A percentile compares a stretch with the other conserved stretches of the same genome.
Conservation (phyloP, 2,797 vertebrate species). For the Melanitta fusca region DNA sequence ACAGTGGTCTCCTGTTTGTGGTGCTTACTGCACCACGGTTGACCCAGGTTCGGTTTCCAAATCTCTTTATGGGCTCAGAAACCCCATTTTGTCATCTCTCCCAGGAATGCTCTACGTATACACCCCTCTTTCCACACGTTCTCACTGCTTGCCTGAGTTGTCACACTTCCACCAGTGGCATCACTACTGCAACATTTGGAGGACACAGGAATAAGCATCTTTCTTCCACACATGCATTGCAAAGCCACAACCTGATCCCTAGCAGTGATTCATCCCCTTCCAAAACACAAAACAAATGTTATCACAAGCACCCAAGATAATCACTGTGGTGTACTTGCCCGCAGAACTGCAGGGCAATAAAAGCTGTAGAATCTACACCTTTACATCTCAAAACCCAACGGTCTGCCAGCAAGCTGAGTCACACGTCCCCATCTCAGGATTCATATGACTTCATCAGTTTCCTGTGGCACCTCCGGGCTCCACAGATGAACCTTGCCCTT, state of each 20-base stretch:
- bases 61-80: not conserved
- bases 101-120: not conserved
- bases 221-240: not conserved
- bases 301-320: not conserved
- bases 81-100: not conserved
- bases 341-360: not conserved
- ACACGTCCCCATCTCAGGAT: not conserved
- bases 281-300: not conserved
- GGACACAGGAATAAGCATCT: not conserved
- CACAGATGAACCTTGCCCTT: fast-evolving
- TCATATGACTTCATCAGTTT: not conserved
- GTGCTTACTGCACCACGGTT: not conserved
- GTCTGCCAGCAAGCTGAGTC: not conserved
- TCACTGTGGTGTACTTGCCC: not conserved
- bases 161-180: not conserved
- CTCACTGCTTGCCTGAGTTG: not conserved
- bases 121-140: not conserved
- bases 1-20: not conserved
- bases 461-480: not conserved
- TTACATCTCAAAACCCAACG: not conserved
- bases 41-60: not conserved
- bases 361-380: not conserved
- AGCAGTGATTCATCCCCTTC: not conserved
- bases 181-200: not conserved
- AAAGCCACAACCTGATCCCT: not conserved